Conservation (phyloP, 2,113 vertebrate genomes). For the Choloepus hoffmanni region DNA sequence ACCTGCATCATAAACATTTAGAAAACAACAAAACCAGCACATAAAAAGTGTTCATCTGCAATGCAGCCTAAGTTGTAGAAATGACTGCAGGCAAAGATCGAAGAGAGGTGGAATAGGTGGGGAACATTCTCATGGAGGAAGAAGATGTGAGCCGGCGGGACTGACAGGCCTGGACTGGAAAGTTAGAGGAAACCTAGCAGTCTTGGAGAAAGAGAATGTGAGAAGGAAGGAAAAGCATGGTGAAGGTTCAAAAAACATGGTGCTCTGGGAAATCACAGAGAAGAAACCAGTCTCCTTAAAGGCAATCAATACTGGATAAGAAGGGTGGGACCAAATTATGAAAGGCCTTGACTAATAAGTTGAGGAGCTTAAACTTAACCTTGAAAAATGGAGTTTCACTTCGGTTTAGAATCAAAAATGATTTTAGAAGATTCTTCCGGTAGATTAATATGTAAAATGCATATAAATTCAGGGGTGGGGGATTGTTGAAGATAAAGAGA, state of each 20-base stretch:
- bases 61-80: not conserved
- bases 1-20: not conserved
- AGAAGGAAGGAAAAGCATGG: not conserved
- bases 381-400: not conserved
- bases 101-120: not conserved
- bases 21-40: not conserved
- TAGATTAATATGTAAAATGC: not conserved
- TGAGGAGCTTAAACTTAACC: not conserved
- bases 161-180: too few relatives aligned
- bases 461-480: not conserved
- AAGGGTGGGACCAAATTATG: not conserved
- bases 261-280: not conserved
- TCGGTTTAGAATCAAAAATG: not conserved
- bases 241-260: not conserved
- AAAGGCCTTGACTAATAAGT: not conserved
- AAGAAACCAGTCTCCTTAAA: not conserved
- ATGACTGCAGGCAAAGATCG: not conserved
- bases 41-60: not conserved
- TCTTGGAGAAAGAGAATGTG: not conserved
- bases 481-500: not conserved
- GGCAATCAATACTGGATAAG: not conserved
- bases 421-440: constrained; percentile 1
- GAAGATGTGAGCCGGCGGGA: not conserved
- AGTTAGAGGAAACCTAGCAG: not conserved
- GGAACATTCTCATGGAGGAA: not conserved